Evolutionary conservation across 2,888 invertebrate species (phyloP).

Genomic region (Ormyrus pomaceus): DNA sequence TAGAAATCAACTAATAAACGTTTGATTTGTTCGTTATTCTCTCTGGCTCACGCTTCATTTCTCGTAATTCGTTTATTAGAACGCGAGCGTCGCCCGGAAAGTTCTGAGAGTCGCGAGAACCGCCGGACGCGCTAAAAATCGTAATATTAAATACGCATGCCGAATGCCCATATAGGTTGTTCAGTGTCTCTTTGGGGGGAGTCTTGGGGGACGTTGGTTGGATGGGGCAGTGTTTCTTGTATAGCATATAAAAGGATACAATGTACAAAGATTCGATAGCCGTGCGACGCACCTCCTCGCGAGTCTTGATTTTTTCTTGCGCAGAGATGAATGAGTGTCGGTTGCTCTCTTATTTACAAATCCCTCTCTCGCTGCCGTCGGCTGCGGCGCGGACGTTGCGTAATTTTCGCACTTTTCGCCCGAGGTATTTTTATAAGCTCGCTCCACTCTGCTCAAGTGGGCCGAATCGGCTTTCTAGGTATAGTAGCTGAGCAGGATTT

Average conservation of each 20-base stretch:
- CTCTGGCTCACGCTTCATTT: not conserved
- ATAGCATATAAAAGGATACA: conserved; percentile 38
- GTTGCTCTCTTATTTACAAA: conserved; percentile 17
- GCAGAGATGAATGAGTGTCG: too few species aligned
- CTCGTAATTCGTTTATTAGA: conserved; percentile 43
- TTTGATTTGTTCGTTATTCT: conserved; percentile 51
- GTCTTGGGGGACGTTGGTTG: not conserved
- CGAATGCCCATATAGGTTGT: conserved; percentile 34
- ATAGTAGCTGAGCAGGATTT: too few species aligned
- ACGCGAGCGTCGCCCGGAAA: not conserved
- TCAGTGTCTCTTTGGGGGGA: not conserved
- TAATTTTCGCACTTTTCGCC: too few species aligned
- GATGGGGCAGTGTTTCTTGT: conserved; percentile 4
- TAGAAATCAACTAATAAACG: conserved; percentile 54
- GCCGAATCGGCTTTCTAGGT: too few species aligned
- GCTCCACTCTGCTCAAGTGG: too few species aligned
- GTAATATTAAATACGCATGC: not conserved
- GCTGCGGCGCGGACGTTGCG: too few species aligned
- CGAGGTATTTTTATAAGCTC: too few species aligned
- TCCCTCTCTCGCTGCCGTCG: not conserved
- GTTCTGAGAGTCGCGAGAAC: not conserved
- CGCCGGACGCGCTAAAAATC: not conserved
- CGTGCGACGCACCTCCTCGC: conserved; percentile 1
- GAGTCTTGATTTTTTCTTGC: not conserved
- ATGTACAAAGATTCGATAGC: conserved; percentile 37